Conservation (phyloP, 1,140 invertebrate species). For the Drosophila trapezifrons region DNA sequence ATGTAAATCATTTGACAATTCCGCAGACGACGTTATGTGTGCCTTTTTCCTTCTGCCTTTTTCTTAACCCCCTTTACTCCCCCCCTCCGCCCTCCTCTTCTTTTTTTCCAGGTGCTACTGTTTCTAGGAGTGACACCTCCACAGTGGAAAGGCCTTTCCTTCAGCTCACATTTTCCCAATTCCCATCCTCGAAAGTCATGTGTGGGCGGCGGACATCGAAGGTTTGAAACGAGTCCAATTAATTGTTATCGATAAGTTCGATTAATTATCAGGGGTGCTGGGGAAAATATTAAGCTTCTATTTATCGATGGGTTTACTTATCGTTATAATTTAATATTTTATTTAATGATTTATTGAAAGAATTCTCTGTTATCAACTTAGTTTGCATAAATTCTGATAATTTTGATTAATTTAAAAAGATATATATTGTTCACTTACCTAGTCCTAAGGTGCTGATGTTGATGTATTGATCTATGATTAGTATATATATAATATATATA, state of each 20-base stretch:
- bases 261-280: conserved; percentile 3
- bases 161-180: background rate
- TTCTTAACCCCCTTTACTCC: background rate
- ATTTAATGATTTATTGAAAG: too few relatives aligned
- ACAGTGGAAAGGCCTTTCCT: conserved; percentile 17
- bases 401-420: too few relatives aligned
- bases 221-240: conserved; percentile 33
- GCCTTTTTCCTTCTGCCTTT: conserved; percentile 4
- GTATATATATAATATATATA: too few relatives aligned
- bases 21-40: conserved; percentile 57
- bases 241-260: conserved; percentile 20
- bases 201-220: conserved; percentile 35
- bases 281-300: background rate
- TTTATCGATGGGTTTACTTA: too few relatives aligned
- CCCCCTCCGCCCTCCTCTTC: background rate
- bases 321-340: too few relatives aligned
- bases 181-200: background rate
- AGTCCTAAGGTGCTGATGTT: background rate
- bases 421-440: too few relatives aligned
- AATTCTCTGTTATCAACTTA: too few relatives aligned
- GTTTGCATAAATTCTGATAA: too few relatives aligned
- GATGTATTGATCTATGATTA: background rate
- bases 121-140: conserved; percentile 26
- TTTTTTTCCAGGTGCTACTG: conserved; percentile 20
- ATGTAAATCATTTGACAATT: conserved; percentile 83